These are phyloP conservation scores for Andricus quercusramuli DNA, from an alignment of 2,888 invertebrate species.

Conservation along the genomic window DNA sequence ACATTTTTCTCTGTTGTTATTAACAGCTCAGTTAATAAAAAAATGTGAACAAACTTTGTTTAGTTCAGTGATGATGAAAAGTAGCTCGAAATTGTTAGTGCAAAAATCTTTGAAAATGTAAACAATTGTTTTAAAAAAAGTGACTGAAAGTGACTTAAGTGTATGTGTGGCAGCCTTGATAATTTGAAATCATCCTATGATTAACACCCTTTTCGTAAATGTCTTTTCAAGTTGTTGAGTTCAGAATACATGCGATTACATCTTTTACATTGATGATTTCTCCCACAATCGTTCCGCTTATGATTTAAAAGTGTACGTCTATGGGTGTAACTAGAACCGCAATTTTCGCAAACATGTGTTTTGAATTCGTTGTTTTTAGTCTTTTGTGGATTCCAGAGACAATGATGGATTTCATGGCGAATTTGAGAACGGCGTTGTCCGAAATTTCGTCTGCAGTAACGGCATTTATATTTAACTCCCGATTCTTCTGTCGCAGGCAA, in stretches of 20 bases:
- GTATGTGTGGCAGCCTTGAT: no score
- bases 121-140: no score
- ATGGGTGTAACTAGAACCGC: slow-evolving; percentile 5
- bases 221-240: background rate
- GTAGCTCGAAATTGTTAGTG: no score
- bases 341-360: background rate
- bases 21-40: no score
- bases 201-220: background rate
- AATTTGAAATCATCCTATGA: background rate
- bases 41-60: no score
- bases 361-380: background rate
- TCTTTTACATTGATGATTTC: slow-evolving; percentile 2
- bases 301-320: background rate
- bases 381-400: slow-evolving; percentile 17
- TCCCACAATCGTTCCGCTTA: background rate
- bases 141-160: no score
- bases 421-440: slow-evolving; percentile 1
- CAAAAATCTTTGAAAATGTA: no score
- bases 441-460: slow-evolving; percentile 5
- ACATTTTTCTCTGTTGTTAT: no score
- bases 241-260: slow-evolving; percentile 6
- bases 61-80: no score
- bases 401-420: slow-evolving; percentile 18
- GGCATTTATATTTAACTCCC: background rate
- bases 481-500: background rate